Evolutionary conservation across 2,113 vertebrate species (phyloP).

Genomic region (Mesocricetus auratus): DNA sequence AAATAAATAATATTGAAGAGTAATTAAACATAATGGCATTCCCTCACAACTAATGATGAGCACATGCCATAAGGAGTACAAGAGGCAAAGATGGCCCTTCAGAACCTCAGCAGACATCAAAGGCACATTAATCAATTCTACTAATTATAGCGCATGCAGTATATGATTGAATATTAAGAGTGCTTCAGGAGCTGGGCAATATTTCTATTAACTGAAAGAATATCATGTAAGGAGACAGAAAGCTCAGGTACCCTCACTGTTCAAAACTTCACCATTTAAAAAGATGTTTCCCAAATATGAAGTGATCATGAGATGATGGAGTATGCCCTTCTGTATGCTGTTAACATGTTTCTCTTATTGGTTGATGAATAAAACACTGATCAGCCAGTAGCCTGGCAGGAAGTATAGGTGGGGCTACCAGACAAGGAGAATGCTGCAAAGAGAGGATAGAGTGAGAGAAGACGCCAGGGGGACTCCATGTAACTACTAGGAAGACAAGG

Average conservation of each 20-base stretch:
- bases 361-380: too few species aligned
- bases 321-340: too few species aligned
- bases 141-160: not conserved
- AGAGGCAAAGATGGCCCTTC: not conserved
- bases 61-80: not conserved
- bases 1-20: not conserved
- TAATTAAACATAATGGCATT: not conserved
- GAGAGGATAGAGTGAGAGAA: too few species aligned
- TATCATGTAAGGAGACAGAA: conserved; percentile 25
- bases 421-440: too few species aligned
- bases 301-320: not conserved
- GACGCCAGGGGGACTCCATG: too few species aligned
- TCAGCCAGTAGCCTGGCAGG: too few species aligned
- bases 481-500: too few species aligned
- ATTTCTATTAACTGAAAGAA: conserved; percentile 26
- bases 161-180: not conserved
- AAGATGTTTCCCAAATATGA: not conserved
- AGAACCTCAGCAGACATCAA: not conserved
- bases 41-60: not conserved
- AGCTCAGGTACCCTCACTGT: not conserved
- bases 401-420: too few species aligned
- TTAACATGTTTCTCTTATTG: too few species aligned
- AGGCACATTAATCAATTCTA: not conserved
- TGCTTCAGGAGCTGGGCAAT: not conserved
- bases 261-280: conserved; percentile 1